Evolutionary conservation across 2,888 invertebrate genomes (phyloP), one percentile per base, ranked within the genome.

Genomic region (Caradrina kadenii): DNA sequence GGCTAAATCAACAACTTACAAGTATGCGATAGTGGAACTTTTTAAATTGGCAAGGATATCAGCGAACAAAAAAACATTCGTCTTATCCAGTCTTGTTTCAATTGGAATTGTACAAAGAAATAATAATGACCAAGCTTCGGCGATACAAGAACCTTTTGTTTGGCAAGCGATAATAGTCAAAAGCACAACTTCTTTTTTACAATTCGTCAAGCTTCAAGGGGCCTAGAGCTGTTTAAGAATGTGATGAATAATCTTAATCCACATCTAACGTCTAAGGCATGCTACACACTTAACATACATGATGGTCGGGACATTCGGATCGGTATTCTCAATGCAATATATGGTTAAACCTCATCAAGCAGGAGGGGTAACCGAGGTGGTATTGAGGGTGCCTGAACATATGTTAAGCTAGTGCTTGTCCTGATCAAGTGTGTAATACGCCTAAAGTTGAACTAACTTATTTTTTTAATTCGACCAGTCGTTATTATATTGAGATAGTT

Each of bases 11-110:
- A 56, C 3, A 60, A 11, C 15, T 26, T 26, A 26, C 4, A 26
- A 26, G 19, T 15, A 54, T 39, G 1, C 49, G 49, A 42, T 13
- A 39, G 11, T 26, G 26, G 22, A 19, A 10, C 42, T 39, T 50
- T 62, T 65, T 0, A 42, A 62, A 54, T 35, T 48, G 70, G 61
- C 76, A 73, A 76, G 66, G 49, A 61, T 65, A 19, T 21, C 26
- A 65, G 69, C 60, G 13, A 54, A 66, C 56, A 54, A 52, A 19
- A 59, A 49, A 54, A 56, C 15, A 53, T 56, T 22, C 17, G 17
- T 60, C 49, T 62, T 55, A 21, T 79, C 70, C 74, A 80, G 69
- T 62, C 82, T 84, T 82, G 50, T 35, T 82, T 78, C 67, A 65
- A 79, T 82, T 76, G 64, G 73, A 78, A 76, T 80, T 81, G 68